A percentile compares a stretch with the other conserved stretches of the same genome.
Evolutionary conservation across 2,888 invertebrate genomes (phyloP).

Genomic region (Sepiola atlantica): DNA sequence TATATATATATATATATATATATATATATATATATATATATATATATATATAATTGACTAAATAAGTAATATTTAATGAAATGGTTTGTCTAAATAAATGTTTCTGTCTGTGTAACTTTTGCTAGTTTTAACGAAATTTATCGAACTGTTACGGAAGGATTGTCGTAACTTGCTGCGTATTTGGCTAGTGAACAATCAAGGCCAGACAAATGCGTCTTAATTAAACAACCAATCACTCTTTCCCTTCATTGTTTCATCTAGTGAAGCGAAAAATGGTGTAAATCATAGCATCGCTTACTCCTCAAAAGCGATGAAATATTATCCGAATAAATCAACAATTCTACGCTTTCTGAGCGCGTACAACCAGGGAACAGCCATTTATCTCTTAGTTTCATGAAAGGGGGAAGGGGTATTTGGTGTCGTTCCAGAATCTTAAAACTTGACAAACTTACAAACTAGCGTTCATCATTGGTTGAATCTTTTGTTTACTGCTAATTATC

Average conservation of each 20-base stretch:
- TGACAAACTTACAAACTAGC: neutral
- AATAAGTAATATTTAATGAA: no score
- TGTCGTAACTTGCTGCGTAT: neutral
- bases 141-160: neutral
- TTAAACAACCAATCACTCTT: slow-evolving; percentile 32
- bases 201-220: neutral
- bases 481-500: neutral
- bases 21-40: no score
- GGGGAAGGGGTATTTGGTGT: neutral
- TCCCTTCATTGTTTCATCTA: neutral
- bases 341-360: neutral
- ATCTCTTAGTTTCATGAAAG: neutral
- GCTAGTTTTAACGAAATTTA: neutral
- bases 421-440: neutral
- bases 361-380: neutral
- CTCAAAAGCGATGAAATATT: neutral
- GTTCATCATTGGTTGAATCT: neutral
- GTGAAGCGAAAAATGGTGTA: neutral
- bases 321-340: neutral
- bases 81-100: no score
- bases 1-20: no score
- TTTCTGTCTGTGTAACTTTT: neutral
- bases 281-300: neutral
- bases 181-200: neutral
- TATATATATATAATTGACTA: no score